A percentile compares a stretch with the other conserved stretches of the same genome.
These are phyloP conservation scores for Scytalopus superciliaris DNA, from an alignment of 2,113 vertebrate genomes.

Conservation along the genomic window DNA sequence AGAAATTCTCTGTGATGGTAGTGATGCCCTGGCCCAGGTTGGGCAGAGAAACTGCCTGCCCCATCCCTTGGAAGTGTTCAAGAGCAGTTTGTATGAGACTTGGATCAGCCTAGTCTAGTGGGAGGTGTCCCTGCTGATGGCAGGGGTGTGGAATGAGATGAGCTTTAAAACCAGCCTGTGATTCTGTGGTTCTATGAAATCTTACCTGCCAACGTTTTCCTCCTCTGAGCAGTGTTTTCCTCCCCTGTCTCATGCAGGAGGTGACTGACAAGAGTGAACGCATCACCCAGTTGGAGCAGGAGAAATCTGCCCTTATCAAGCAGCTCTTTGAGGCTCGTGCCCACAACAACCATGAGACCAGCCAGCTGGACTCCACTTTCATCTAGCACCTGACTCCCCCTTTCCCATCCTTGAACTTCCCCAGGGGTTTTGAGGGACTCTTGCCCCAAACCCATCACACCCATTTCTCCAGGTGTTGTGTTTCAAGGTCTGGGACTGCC, in stretches of 20 bases:
- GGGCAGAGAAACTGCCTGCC: not conserved
- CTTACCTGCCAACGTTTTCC: not conserved
- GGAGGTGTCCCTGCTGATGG: not conserved
- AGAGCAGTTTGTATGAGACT: not conserved
- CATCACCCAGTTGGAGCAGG: conserved; percentile 93
- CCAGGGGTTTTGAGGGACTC: rapidly evolving
- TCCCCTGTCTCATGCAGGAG: conserved; percentile 73
- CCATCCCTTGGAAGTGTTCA: not conserved
- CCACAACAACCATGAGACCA: conserved; percentile 76
- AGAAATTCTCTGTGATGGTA: not conserved
- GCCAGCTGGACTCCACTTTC: conserved; percentile 92
- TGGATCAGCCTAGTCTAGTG: not conserved
- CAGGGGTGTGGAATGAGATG: not conserved
- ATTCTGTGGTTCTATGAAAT: not conserved
- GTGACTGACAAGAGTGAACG: conserved; percentile 90
- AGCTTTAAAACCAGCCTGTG: not conserved
- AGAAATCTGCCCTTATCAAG: conserved; percentile 94
- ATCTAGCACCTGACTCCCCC: conserved; percentile 60
- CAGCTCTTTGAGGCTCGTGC: conserved; percentile 93
- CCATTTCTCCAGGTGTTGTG: not conserved
- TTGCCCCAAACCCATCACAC: not conserved
- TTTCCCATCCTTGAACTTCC: not conserved
- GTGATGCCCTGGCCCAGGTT: not conserved
- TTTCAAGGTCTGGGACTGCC: not conserved
- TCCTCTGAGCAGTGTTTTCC: not conserved